Evolutionary conservation across 2,797 vertebrate species (phyloP).

Genomic region (Acanthopagrus latus): DNA sequence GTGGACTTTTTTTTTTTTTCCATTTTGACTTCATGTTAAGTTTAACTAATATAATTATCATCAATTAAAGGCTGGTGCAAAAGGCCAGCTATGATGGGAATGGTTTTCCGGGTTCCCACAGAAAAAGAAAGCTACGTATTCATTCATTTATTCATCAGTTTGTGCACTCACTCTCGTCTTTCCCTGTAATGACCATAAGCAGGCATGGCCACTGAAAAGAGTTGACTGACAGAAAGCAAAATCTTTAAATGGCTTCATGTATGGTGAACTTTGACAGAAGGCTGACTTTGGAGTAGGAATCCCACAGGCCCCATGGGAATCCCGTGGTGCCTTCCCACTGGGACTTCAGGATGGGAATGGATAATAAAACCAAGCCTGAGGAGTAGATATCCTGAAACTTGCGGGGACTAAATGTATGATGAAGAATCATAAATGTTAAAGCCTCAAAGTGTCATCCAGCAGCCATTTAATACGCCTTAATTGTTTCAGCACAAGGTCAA

Average conservation of each 20-base stretch:
- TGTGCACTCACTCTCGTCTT: background rate
- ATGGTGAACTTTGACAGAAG: constrained; percentile 11
- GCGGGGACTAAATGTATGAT: background rate
- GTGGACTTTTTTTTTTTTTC: too few species aligned
- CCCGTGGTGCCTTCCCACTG: constrained; percentile 22
- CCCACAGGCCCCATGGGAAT: constrained; percentile 10
- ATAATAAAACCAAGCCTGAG: constrained; percentile 7
- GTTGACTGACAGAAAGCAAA: background rate
- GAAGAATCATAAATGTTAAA: background rate
- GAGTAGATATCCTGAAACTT: background rate
- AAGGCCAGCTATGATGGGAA: background rate
- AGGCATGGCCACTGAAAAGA: background rate
- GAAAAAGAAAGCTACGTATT: background rate
- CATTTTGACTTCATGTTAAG: too few species aligned
- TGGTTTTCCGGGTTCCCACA: background rate
- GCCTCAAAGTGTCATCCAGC: background rate
- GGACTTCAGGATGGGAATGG: constrained; percentile 21
- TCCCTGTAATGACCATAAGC: background rate
- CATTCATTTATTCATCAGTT: background rate
- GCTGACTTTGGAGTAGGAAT: constrained; percentile 21
- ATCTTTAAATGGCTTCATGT: constrained; percentile 6
- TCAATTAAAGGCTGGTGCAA: background rate
- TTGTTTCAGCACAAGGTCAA: background rate
- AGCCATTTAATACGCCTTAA: background rate
- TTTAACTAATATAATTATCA: background rate